Evolutionary conservation across 2,888 invertebrate genomes (phyloP), one percentile per base, ranked within the genome.

Genomic region (Lithophane leautieri): DNA sequence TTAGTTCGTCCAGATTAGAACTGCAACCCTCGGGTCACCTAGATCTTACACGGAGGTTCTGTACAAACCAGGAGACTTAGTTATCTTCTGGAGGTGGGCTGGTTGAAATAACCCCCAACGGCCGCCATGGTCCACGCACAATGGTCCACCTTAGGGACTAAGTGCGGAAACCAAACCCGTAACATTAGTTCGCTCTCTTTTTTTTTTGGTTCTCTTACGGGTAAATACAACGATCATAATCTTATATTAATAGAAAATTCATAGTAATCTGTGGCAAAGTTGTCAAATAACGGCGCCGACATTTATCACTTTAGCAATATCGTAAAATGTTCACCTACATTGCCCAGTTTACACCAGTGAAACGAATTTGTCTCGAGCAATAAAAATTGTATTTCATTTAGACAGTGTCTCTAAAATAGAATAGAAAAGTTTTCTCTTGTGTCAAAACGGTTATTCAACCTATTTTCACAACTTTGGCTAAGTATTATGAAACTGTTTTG

Each of bases 281-380:
- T 73, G 42, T 54, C 63, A 47, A 73, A 73, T 63, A 67, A 63
- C 1, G 19, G 25, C 14, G 25, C 25, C 28, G n/a, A 71, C 25
- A 79, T 79, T 79, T 62, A 54, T 73, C 40, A 68, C 34, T 58
- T 52, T 14, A 52, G 67, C 44, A 47, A 73, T 72, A 58, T 79
- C 62, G 66, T 73, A 52, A 79, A 73, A 40, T 60, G 34, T 63
- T 56, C 58, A 66, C 14, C 58, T 34, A 6, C 8, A 60, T 52
- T 28, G 44, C 25, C 44, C 52, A 25, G 25, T 76, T 67, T 47
- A 68, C 67, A 76, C 60, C 14, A 76, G 34, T 12, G 25, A 54
- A 61, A 76, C 44, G 25, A 75, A 67, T 67, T 67, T 67, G 34
- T 76, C 14, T 76, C 22, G 14, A 34, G 34, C 28, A 42, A 54